phyloP scores from a whole-genome alignment of 2,888 invertebrate genomes.

The Serripes groenlandicus region DNA sequence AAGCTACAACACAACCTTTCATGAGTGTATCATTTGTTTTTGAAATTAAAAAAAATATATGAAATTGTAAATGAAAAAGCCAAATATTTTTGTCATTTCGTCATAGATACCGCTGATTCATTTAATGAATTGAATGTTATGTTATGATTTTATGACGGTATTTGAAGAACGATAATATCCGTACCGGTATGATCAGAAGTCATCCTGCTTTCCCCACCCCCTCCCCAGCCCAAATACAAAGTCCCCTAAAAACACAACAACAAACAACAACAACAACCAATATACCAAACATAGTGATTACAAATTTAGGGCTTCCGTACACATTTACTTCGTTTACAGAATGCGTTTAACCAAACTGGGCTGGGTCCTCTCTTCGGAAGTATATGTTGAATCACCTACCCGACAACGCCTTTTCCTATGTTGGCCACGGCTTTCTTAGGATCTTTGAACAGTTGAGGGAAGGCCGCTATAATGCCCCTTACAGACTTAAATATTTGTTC shows the following conservation, averaged over 20 bases:
- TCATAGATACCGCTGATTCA: too few relatives aligned
- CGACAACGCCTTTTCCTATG: slow-evolving; percentile 42
- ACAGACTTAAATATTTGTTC: slow-evolving; percentile 39
- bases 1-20: too few relatives aligned
- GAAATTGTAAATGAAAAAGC: not conserved
- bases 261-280: not conserved
- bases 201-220: too few relatives aligned
- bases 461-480: slow-evolving; percentile 33
- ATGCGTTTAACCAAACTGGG: not conserved
- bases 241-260: not conserved
- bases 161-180: too few relatives aligned
- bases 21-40: not conserved
- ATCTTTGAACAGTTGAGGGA: slow-evolving; percentile 40
- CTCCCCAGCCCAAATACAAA: too few relatives aligned
- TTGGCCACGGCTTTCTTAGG: slow-evolving; percentile 32
- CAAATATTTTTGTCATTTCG: too few relatives aligned
- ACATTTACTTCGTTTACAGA: not conserved
- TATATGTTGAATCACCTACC: slow-evolving; percentile 10
- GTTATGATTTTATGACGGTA: too few relatives aligned
- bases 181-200: too few relatives aligned
- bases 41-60: not conserved
- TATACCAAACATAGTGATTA: not conserved
- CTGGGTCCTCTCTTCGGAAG: not conserved
- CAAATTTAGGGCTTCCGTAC: too few relatives aligned
- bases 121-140: too few relatives aligned